A percentile compares a stretch with the other conserved stretches of the same genome.
These are phyloP conservation scores for Cybosia mesomella DNA, from an alignment of 2,888 invertebrate species.

Conservation along the genomic window DNA sequence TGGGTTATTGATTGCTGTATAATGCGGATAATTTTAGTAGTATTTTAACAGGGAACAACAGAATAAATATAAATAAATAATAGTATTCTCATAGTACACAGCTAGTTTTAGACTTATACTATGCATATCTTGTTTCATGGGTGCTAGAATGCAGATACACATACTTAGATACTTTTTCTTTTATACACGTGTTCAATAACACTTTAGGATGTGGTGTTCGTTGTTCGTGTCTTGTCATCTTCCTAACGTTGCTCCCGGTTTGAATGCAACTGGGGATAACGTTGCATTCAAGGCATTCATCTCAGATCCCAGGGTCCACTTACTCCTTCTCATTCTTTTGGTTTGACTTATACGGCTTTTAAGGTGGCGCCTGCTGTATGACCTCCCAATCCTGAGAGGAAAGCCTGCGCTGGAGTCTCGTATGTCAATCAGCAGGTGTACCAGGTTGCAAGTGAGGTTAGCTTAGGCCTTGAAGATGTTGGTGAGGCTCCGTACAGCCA, in stretches of 20 bases:
- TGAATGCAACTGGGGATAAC: no score
- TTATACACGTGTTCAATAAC: neutral
- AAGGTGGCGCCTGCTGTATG: no score
- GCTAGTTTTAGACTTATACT: neutral
- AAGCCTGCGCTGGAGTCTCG: no score
- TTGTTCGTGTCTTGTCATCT: neutral
- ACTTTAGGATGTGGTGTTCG: neutral
- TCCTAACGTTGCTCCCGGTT: neutral
- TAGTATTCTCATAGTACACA: neutral
- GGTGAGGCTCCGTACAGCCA: neutral
- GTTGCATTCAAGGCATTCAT: no score
- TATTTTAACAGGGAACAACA: slow-evolving; percentile 1
- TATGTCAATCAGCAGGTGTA: no score
- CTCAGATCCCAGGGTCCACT: no score
- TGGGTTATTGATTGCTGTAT: slow-evolving; percentile 41
- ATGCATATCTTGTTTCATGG: neutral
- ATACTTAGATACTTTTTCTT: no score
- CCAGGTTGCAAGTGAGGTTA: neutral
- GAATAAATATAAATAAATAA: neutral
- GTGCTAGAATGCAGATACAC: neutral
- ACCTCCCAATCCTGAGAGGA: no score
- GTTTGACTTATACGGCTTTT: no score
- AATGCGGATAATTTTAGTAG: slow-evolving; percentile 29
- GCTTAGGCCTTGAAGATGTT: neutral
- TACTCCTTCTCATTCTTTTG: no score